phyloP scores from a whole-genome alignment of 2,888 invertebrate genomes.

The Spilarctia lutea region DNA sequence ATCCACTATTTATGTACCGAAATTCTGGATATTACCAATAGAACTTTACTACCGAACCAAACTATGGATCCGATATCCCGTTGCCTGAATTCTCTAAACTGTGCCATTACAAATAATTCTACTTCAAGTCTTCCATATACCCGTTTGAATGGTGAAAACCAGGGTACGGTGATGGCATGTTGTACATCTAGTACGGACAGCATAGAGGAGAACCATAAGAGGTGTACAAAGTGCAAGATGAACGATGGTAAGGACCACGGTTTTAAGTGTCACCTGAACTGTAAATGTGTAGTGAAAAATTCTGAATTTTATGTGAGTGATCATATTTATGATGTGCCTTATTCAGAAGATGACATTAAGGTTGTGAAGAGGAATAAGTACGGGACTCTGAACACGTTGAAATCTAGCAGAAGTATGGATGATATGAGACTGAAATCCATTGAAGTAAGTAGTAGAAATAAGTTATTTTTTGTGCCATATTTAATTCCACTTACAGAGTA shows the following conservation, averaged over 20 bases:
- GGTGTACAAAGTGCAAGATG: slow-evolving; percentile 66
- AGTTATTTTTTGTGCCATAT: background rate
- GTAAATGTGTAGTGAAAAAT: slow-evolving; percentile 66
- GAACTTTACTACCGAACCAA: slow-evolving; percentile 66
- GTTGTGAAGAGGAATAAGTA: slow-evolving; percentile 56
- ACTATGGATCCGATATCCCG: slow-evolving; percentile 68
- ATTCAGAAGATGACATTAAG: slow-evolving; percentile 51
- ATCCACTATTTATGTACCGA: slow-evolving; percentile 84
- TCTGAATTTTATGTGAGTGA: slow-evolving; percentile 79
- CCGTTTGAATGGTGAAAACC: slow-evolving; percentile 56
- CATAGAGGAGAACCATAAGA: slow-evolving; percentile 36
- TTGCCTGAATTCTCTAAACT: slow-evolving; percentile 80
- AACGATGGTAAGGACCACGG: slow-evolving; percentile 64
- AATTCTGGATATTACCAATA: slow-evolving; percentile 76
- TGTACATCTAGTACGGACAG: slow-evolving; percentile 68
- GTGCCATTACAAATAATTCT: slow-evolving; percentile 71
- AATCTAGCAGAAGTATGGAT: slow-evolving; percentile 71
- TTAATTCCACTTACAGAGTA: background rate
- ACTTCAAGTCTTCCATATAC: slow-evolving; percentile 78
- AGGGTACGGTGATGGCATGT: slow-evolving; percentile 39
- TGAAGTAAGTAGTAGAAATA: slow-evolving; percentile 62
- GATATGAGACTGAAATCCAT: slow-evolving; percentile 54
- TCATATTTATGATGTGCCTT: slow-evolving; percentile 89
- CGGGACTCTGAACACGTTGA: slow-evolving; percentile 67
- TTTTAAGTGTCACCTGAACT: slow-evolving; percentile 79